A percentile compares a stretch with the other conserved stretches of the same genome.
Evolutionary conservation across 1,140 invertebrate genomes (phyloP).

Genomic region (Rhopalosiphum maidis): DNA sequence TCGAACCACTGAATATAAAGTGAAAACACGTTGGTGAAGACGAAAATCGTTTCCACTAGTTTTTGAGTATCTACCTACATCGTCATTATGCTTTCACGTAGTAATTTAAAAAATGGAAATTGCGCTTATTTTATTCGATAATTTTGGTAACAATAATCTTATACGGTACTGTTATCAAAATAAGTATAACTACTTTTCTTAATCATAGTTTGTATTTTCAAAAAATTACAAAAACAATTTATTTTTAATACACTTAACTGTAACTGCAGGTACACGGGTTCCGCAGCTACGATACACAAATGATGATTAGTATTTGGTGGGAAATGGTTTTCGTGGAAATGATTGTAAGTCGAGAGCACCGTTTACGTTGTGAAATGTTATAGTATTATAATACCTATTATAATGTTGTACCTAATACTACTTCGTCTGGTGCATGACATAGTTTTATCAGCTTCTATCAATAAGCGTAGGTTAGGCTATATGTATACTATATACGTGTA

Average conservation of each 20-base stretch:
- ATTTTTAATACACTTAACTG: not conserved
- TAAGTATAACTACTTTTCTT: not conserved
- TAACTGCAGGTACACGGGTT: not conserved
- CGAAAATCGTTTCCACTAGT: conserved; percentile 33
- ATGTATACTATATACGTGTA: not conserved
- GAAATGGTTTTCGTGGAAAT: not conserved
- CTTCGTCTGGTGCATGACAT: not conserved
- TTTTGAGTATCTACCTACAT: not conserved
- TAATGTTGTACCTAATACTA: not conserved
- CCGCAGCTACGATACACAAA: not conserved
- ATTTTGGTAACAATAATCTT: not conserved
- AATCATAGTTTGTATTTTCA: not conserved
- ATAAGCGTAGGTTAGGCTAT: not conserved
- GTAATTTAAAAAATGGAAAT: conserved; percentile 24
- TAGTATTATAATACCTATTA: not conserved
- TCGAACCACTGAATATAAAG: not conserved
- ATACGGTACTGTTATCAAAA: not conserved
- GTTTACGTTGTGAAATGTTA: not conserved
- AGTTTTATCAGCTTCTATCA: not conserved
- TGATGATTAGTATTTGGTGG: not conserved
- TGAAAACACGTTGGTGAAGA: conserved; percentile 11
- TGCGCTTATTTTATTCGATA: not conserved
- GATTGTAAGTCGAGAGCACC: not conserved
- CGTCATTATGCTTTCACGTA: conserved; percentile 20
- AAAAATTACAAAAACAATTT: not conserved